Evolutionary conservation across 37 sponge, comb jelly and placozoan species (phyloP), one percentile per base, ranked within the genome.

Genomic region (Geodia barretti): DNA sequence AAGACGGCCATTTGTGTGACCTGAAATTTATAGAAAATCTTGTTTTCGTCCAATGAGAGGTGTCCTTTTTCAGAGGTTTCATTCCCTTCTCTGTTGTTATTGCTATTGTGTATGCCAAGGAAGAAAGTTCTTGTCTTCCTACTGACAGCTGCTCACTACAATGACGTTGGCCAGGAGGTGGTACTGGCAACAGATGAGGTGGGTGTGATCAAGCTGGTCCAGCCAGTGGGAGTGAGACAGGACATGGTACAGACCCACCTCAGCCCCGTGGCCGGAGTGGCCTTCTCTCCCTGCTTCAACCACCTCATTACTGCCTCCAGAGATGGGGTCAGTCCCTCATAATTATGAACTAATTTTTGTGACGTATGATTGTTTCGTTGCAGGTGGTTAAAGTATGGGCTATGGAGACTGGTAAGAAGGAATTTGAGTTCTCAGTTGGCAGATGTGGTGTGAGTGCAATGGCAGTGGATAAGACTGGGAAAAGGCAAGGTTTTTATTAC

Each of bases 381-480:
- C 72, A 97, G 98, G 87, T 95, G 37, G 77, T 97, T 36, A 94
- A 90, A 68, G 91, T 92, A 40, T 97, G 98, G 98, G 92, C 92
- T 82, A 35, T 92, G 7, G 62, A 39, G 58, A 89, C 86, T 72
- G 98, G 98, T 2, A 76, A 62, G 30, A 71, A 70, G 19, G 70
- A 88, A 43, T 92, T 86, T 77, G 95, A 97, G 79, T 95, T 90
- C 38, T 80, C 83, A 19, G 61, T 72, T 28, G 72, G 70, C 25
- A 36, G 62, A 0, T 47, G 54, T 47, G 71, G 71, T 14, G 79
- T 86, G 58, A 79, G 74, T 73, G 80, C 87, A 24, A 72, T 86
- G 67, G 87, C 79, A 5, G 39, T 75, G n/a, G 76, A 75, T 66
- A 41, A 66, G 39, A n/a, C 76, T 26, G 76, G 76, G 25, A 83